phyloP scores from a whole-genome alignment of 2,113 vertebrate genomes.

The Rhea americana region DNA sequence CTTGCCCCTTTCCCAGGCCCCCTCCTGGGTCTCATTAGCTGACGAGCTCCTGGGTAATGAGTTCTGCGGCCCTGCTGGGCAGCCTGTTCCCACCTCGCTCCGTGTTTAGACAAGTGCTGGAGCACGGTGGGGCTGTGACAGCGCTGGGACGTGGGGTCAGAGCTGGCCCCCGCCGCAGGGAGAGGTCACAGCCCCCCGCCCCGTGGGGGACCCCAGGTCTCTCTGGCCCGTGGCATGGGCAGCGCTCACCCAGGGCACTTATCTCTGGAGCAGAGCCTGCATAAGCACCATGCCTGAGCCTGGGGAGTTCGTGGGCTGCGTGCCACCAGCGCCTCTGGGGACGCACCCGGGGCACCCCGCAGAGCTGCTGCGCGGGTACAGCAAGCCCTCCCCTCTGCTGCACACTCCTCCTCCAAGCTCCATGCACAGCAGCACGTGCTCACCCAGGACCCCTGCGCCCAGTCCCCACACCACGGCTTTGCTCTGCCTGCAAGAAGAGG shows the following conservation, averaged over 20 bases:
- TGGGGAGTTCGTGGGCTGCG: background rate
- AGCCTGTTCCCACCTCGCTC: constrained; percentile 28
- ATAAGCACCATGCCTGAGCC: no score
- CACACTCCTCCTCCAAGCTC: no score
- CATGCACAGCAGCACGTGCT: no score
- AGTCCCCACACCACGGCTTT: no score
- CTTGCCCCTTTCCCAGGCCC: background rate
- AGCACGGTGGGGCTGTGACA: background rate
- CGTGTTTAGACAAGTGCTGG: constrained; percentile 60
- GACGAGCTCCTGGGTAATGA: constrained; percentile 42
- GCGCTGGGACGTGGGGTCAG: background rate
- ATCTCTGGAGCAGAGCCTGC: no score
- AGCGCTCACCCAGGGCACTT: no score
- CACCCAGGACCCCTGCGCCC: no score
- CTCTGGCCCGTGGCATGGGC: rapidly evolving
- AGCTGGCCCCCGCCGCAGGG: background rate
- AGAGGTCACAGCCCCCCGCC: rapidly evolving
- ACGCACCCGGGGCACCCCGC: no score
- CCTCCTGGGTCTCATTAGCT: constrained; percentile 52
- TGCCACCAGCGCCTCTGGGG: background rate
- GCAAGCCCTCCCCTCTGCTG: no score
- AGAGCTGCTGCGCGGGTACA: no score
- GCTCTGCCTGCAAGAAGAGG: no score
- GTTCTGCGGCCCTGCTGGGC: constrained; percentile 8
- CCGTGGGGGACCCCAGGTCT: rapidly evolving